Base-by-base conservation (phyloP, 2,797 vertebrate species). In the Sorex maritimensis region DNA sequence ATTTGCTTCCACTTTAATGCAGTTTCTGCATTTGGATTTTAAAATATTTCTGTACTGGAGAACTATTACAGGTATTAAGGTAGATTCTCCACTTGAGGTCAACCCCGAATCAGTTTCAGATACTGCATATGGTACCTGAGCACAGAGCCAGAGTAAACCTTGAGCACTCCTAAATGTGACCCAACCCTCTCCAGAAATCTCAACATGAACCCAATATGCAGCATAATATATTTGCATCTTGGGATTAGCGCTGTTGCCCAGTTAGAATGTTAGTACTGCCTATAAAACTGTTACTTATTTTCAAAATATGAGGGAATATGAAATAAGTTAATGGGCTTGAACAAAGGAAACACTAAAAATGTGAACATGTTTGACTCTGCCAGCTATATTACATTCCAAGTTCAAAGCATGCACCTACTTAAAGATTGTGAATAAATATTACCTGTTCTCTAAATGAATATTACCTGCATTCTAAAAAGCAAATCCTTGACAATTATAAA, bases 221-320 rank as follows among this genome's bases (percentile, higher is more conserved):
- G 19, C 30, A 69, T 71, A 81, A 92, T 71, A 72, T n/a, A 21
- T 24, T 58, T 78, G 9, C 13, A 30, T 34, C 75, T 84, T 86
- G 24, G 7, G 15, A 4, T 19, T 72, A 81, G 17, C 44, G 9
- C 72, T 93, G 67, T 92, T 90, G 23, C 28, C 49, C 30, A 3
- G 9, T 81, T 52, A 79, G 14, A 71, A 79, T 0, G 30, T 77
- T 30, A 61, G 13, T 61, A 87, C 23, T 7, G 12, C 52, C 14
- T 28, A 72, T 92, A 87, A 83, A 84, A 34, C 77, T 10, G 80
- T 21, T 73, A 63, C 7, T 30, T 77, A 68, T 68, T 46, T 78
- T 26, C 3, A 92, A 71, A 9, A 84, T 71, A 13, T 73, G 4
- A 61, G 12, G 7, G n/a, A 17, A 61, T 6, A 71, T 75, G 77